phyloP scores from a whole-genome alignment of 2,888 invertebrate genomes.

The Tromatobia lineatoria region DNA sequence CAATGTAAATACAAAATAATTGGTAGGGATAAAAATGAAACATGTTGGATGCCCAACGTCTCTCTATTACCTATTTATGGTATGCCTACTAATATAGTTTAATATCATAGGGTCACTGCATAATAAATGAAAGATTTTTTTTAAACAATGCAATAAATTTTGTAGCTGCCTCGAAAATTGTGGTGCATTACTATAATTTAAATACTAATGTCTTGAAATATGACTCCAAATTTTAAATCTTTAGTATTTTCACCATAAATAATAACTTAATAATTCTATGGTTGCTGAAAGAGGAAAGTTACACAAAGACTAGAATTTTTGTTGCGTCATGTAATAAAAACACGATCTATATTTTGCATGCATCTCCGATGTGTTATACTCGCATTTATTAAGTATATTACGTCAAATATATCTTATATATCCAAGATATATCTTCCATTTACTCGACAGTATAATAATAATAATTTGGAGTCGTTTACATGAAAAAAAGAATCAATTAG shows the following conservation, averaged over 20 bases:
- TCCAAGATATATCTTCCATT: too few species aligned
- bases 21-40: neutral
- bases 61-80: slow-evolving; percentile 19
- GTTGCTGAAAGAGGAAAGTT: neutral
- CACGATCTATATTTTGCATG: too few species aligned
- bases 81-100: neutral
- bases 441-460: neutral
- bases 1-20: slow-evolving; percentile 6
- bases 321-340: too few species aligned
- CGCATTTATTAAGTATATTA: too few species aligned
- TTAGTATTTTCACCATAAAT: neutral
- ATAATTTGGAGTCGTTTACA: neutral
- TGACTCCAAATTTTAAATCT: neutral
- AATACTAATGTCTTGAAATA: neutral
- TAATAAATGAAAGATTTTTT: neutral
- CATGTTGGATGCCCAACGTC: neutral
- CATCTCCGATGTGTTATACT: too few species aligned
- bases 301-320: neutral
- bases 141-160: neutral
- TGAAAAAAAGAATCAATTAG: neutral
- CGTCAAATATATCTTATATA: too few species aligned
- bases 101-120: neutral
- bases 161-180: neutral
- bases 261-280: neutral
- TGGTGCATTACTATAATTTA: neutral